Conservation (phyloP, 1,140 invertebrate genomes). For the Drosophila ironensis region DNA sequence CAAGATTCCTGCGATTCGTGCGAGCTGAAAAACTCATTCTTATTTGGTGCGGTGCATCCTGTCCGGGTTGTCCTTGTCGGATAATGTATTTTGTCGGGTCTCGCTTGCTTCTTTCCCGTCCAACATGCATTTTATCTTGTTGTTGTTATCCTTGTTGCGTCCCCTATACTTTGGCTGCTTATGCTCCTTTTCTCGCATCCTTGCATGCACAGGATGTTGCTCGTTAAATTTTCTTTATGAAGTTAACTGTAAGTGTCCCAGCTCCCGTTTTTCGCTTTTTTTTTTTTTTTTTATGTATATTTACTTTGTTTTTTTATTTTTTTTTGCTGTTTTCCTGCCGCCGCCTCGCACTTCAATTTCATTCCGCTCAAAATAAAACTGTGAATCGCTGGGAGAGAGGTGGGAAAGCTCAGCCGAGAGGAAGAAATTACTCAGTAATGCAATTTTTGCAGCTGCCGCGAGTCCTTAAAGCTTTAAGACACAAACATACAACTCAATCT, state of each 20-base stretch:
- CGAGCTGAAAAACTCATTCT: too few relatives aligned
- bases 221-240: slow-evolving; percentile 80
- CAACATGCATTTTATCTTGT: slow-evolving; percentile 75
- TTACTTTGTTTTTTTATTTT: slow-evolving; percentile 34
- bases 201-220: slow-evolving; percentile 72
- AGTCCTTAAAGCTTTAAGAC: slow-evolving; percentile 60
- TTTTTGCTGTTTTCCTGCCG: background rate
- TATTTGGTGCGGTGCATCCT: slow-evolving; percentile 17
- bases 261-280: slow-evolving; percentile 31
- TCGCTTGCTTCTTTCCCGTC: slow-evolving; percentile 26
- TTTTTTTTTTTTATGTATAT: slow-evolving; percentile 38
- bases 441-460: slow-evolving; percentile 47
- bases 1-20: too few relatives aligned
- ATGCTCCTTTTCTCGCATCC: background rate
- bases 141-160: slow-evolving; percentile 62
- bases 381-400: slow-evolving; percentile 4
- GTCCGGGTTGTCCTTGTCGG: slow-evolving; percentile 19
- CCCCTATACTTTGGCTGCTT: too few relatives aligned
- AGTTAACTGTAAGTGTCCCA: slow-evolving; percentile 76
- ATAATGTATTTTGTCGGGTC: slow-evolving; percentile 67
- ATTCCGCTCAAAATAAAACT: slow-evolving; percentile 68
- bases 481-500: slow-evolving; percentile 16
- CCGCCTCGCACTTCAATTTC: slow-evolving; percentile 56
- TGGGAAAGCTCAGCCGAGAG: background rate
- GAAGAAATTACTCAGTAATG: slow-evolving; percentile 64